Conservation (phyloP, 1,140 invertebrate genomes). For the Chironomus tepperi region DNA sequence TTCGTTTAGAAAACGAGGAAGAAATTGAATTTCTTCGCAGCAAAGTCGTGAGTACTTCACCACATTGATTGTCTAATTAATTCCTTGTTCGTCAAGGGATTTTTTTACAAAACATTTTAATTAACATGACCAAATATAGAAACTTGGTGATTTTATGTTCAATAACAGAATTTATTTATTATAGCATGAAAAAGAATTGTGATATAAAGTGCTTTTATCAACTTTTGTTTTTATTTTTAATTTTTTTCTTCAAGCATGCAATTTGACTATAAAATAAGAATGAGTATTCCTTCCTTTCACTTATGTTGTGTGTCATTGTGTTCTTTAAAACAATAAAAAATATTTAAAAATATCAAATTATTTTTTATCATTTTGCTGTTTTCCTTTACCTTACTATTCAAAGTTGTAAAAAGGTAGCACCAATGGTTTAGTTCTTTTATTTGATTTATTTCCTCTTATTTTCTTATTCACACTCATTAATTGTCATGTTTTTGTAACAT, state of each 20-base stretch:
- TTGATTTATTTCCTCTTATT: neutral
- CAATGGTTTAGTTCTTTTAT: constrained; percentile 5
- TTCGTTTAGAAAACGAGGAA: constrained; percentile 50
- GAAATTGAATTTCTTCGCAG: constrained; percentile 51
- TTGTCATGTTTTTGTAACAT: neutral
- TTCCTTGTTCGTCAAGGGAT: too few species aligned
- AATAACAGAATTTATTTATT: neutral
- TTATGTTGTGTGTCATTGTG: constrained; percentile 17
- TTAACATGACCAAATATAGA: too few species aligned
- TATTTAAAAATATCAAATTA: constrained; percentile 24
- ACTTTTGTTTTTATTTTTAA: constrained; percentile 26
- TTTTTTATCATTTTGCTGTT: neutral
- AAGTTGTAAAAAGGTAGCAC: constrained; percentile 29
- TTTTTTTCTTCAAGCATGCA: too few species aligned
- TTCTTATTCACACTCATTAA: neutral
- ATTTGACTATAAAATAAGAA: too few species aligned
- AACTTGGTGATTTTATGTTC: neutral
- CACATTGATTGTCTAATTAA: constrained; percentile 16
- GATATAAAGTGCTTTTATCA: constrained; percentile 25
- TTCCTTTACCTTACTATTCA: neutral
- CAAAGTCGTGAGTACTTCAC: constrained; percentile 56
- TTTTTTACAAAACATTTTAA: too few species aligned
- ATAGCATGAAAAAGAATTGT: neutral
- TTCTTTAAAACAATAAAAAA: constrained; percentile 26
- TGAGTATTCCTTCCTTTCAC: too few species aligned